phyloP scores from a whole-genome alignment of 2,888 invertebrate species.

The Parascotia fuliginaria region DNA sequence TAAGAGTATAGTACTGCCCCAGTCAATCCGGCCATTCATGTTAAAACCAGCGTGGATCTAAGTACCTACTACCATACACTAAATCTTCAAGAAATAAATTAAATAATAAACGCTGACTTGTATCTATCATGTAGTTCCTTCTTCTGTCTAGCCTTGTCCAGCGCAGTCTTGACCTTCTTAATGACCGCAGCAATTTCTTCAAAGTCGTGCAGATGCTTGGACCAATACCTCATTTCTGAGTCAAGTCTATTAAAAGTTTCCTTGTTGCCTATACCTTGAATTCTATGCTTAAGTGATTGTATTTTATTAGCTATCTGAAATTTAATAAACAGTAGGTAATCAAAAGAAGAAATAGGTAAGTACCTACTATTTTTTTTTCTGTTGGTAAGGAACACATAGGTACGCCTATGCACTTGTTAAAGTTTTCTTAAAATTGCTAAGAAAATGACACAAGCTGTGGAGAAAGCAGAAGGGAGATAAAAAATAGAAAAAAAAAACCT shows the following conservation, averaged over 20 bases:
- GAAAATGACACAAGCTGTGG: too few species aligned
- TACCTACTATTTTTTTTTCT: too few species aligned
- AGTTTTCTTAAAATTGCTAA: too few species aligned
- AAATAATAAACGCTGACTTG: conserved; percentile 37
- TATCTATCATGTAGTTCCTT: conserved; percentile 39
- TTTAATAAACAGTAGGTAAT: not conserved
- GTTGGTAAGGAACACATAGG: too few species aligned
- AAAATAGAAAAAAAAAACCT: too few species aligned
- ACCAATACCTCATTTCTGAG: conserved; percentile 59
- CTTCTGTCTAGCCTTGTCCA: conserved; percentile 45
- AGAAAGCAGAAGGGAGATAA: too few species aligned
- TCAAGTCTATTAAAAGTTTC: conserved; percentile 45
- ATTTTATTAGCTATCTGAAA: conserved; percentile 26
- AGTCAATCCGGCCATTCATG: too few species aligned
- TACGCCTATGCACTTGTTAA: too few species aligned
- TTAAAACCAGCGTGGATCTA: too few species aligned
- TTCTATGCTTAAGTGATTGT: conserved; percentile 51
- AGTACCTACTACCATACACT: too few species aligned
- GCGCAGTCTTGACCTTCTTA: conserved; percentile 46
- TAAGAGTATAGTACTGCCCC: too few species aligned
- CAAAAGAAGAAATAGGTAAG: too few species aligned
- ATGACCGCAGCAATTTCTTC: conserved; percentile 50
- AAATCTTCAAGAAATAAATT: not conserved
- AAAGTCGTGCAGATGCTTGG: conserved; percentile 50
- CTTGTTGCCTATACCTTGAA: conserved; percentile 47